These are phyloP conservation scores for Leptinotarsa juncta DNA, from an alignment of 2,888 invertebrate genomes.

Conservation along the genomic window DNA sequence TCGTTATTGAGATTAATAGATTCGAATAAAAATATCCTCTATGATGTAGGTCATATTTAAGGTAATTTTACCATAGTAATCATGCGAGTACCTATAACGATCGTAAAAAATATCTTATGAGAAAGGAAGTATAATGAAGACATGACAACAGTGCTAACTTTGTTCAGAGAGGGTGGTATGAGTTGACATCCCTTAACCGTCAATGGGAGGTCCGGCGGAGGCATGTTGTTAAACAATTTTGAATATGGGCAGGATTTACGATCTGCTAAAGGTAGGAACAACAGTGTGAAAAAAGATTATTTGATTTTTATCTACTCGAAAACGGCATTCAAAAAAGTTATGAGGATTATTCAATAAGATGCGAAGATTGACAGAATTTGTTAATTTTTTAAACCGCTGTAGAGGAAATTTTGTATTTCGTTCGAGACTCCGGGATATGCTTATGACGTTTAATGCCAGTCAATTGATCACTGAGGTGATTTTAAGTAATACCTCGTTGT, in stretches of 20 bases:
- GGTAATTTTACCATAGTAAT: neutral
- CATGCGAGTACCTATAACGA: too few relatives aligned
- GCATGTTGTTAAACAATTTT: conserved; percentile 62
- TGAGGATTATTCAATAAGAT: conserved; percentile 2
- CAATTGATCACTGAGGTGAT: too few relatives aligned
- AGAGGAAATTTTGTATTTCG: neutral
- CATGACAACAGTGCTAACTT: conserved; percentile 26
- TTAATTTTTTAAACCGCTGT: neutral
- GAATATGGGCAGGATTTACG: conserved; percentile 49
- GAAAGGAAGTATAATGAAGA: neutral
- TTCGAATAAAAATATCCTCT: too few relatives aligned
- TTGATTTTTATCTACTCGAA: conserved; percentile 40
- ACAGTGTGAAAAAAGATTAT: conserved; percentile 41
- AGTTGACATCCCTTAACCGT: conserved; percentile 49
- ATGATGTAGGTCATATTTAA: too few relatives aligned
- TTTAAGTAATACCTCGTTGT: too few relatives aligned
- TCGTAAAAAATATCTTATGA: too few relatives aligned
- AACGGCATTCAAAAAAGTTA: neutral
- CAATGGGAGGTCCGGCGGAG: conserved; percentile 60
- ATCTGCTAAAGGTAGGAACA: conserved; percentile 42
- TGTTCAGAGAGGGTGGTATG: conserved; percentile 44
- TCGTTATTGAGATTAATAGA: too few relatives aligned
- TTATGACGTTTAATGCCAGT: too few relatives aligned
- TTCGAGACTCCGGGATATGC: neutral
- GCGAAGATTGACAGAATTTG: neutral